Conservation (phyloP, 92 coral and sea anemone genomes). For the Umimayanthus kanabou region DNA sequence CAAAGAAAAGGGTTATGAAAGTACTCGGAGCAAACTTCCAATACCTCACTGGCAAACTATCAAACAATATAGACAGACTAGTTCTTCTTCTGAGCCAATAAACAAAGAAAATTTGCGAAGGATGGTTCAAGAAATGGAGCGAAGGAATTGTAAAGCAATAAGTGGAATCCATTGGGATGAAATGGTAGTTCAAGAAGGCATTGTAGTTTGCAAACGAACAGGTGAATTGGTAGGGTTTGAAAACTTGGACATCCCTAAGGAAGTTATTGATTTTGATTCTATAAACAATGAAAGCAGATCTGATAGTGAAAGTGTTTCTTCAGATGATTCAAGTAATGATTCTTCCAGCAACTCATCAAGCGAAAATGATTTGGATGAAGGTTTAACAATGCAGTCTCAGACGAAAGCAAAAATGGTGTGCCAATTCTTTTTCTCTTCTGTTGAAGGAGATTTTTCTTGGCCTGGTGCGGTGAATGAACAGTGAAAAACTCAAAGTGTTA, state of each 20-base stretch:
- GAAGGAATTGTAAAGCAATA: neutral
- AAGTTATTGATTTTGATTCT: neutral
- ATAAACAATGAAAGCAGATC: neutral
- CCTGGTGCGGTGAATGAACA: constrained; percentile 24
- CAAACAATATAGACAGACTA: constrained; percentile 52
- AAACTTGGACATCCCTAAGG: constrained; percentile 1
- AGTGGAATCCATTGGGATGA: no score
- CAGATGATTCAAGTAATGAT: neutral
- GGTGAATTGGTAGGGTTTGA: constrained; percentile 69
- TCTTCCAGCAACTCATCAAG: neutral
- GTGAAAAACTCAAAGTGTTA: constrained; percentile 19
- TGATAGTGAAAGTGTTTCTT: neutral
- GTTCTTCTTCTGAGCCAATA: constrained; percentile 41
- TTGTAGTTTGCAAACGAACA: constrained; percentile 54
- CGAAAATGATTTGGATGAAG: no score
- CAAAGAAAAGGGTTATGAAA: constrained; percentile 50
- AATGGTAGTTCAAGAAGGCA: constrained; percentile 41
- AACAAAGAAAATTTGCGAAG: constrained; percentile 36
- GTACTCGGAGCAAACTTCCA: constrained; percentile 46
- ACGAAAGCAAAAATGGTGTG: constrained; percentile 36
- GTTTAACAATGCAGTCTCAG: neutral
- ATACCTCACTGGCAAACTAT: constrained; percentile 58
- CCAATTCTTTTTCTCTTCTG: constrained; percentile 34
- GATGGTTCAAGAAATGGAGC: constrained; percentile 55
- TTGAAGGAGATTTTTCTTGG: constrained; percentile 41